Conservation (phyloP, 1,140 invertebrate species). For the Capitella teleta region DNA sequence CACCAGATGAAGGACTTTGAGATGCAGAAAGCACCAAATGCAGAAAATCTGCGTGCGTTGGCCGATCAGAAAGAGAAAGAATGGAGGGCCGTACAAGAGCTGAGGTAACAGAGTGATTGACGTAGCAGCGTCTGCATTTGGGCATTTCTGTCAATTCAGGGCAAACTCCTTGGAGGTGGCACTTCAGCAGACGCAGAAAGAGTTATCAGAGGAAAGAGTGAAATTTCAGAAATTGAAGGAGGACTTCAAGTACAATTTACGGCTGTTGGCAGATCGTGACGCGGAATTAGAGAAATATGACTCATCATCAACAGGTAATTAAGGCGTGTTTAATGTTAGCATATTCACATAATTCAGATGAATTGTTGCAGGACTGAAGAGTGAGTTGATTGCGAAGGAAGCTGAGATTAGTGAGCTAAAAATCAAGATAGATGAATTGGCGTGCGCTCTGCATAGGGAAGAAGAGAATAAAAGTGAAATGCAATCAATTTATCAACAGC, state of each 20-base stretch:
- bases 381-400: slow-evolving; percentile 26
- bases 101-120: slow-evolving; percentile 27
- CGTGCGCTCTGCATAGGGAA: slow-evolving; percentile 21
- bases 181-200: slow-evolving; percentile 25
- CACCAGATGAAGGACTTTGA: too few species aligned
- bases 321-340: not conserved
- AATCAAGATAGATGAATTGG: slow-evolving; percentile 33
- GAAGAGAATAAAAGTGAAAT: slow-evolving; percentile 27
- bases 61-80: slow-evolving; percentile 38
- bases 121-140: not conserved
- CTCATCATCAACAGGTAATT: slow-evolving; percentile 24
- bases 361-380: slow-evolving; percentile 11
- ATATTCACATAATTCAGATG: not conserved
- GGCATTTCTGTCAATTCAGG: slow-evolving; percentile 15
- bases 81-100: slow-evolving; percentile 35
- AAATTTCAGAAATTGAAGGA: slow-evolving; percentile 35
- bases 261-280: slow-evolving; percentile 34
- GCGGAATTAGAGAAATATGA: slow-evolving; percentile 37
- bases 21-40: slow-evolving; percentile 10
- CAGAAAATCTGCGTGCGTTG: slow-evolving; percentile 19
- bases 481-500: slow-evolving; percentile 34
- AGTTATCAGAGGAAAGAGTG: slow-evolving; percentile 20
- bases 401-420: slow-evolving; percentile 36
- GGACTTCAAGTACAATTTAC: slow-evolving; percentile 40
- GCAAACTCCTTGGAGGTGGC: slow-evolving; percentile 25